These are phyloP conservation scores for Gila orcuttii DNA, from an alignment of 2,113 vertebrate genomes.

Conservation along the genomic window DNA sequence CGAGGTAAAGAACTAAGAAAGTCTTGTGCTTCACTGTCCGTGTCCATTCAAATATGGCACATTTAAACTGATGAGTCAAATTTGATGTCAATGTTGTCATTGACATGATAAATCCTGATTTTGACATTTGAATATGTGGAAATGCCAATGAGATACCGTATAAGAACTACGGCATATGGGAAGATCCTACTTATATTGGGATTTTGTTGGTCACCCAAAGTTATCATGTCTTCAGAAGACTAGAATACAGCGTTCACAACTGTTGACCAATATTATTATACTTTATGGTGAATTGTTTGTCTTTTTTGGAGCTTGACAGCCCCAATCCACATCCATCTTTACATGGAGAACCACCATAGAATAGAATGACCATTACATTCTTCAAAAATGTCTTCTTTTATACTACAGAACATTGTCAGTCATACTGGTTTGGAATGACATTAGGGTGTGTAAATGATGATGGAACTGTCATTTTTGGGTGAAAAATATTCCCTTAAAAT, in stretches of 20 bases:
- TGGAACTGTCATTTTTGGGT: not conserved
- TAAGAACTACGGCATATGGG: not conserved
- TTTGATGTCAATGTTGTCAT: not conserved
- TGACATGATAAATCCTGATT: not conserved
- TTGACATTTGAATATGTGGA: not conserved
- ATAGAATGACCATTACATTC: not conserved
- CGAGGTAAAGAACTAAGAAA: not conserved
- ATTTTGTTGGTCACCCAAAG: not conserved
- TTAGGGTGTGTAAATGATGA: not conserved
- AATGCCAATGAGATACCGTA: not conserved
- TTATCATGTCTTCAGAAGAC: not conserved
- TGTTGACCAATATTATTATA: not conserved
- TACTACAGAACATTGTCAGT: no score
- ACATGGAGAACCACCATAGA: not conserved
- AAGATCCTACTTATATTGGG: not conserved
- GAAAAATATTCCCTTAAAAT: not conserved
- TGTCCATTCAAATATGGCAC: not conserved
- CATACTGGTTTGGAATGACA: not conserved
- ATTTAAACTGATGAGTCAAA: not conserved
- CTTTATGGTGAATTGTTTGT: not conserved
- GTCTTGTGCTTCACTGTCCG: not conserved
- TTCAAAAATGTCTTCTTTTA: not conserved
- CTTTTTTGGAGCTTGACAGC: not conserved
- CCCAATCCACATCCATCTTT: not conserved
- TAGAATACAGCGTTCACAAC: not conserved